Conservation (phyloP, 2,113 vertebrate species). For the Leptodactylus fuscus region DNA sequence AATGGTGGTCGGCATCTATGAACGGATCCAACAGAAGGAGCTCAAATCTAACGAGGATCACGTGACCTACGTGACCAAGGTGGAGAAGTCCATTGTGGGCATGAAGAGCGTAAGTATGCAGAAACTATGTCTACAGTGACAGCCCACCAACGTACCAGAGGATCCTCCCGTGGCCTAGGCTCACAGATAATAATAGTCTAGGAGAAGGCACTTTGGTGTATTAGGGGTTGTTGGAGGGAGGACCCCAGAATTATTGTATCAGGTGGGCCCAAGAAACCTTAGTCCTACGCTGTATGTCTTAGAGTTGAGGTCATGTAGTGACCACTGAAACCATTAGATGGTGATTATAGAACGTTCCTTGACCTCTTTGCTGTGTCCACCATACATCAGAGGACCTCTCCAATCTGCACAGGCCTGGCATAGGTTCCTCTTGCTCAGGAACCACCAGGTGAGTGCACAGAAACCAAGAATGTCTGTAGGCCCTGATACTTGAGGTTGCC, state of each 20-base stretch:
- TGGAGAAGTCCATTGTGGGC: constrained; percentile 97
- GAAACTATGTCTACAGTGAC: neutral
- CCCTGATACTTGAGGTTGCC: too few relatives aligned
- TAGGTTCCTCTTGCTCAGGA: neutral
- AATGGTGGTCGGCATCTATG: constrained; percentile 96
- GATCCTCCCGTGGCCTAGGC: too few relatives aligned
- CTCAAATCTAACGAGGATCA: constrained; percentile 97
- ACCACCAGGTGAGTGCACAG: neutral
- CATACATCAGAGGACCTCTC: neutral
- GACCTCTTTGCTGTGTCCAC: neutral
- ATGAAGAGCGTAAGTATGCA: constrained; percentile 92
- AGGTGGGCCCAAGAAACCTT: too few relatives aligned
- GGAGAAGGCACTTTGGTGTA: too few relatives aligned
- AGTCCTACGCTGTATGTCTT: too few relatives aligned
- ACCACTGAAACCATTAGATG: neutral
- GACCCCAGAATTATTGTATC: too few relatives aligned
- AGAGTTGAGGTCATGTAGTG: neutral
- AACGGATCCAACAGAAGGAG: constrained; percentile 96
- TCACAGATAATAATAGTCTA: too few relatives aligned
- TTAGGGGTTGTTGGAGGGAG: too few relatives aligned
- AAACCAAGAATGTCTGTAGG: too few relatives aligned
- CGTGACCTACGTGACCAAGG: constrained; percentile 96
- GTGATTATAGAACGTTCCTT: neutral
- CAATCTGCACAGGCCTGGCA: neutral
- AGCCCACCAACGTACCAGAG: too few relatives aligned